Conservation (phyloP, 2,888 invertebrate genomes). For the Acleris sparsana region DNA sequence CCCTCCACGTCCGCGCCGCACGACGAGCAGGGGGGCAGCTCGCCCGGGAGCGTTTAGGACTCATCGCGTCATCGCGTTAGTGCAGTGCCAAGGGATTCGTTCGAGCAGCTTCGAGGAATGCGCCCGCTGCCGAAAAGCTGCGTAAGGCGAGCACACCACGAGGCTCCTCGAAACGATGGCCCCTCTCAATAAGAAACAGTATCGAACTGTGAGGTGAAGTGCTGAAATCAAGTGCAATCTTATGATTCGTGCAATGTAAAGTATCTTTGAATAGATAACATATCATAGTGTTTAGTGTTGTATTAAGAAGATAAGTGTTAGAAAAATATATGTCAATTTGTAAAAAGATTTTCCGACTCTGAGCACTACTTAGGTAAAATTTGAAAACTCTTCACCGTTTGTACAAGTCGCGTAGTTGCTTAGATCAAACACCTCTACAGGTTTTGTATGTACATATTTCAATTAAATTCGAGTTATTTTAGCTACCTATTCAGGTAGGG, state of each 20-base stretch:
- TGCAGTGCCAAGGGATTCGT: background rate
- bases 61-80: constrained; percentile 27
- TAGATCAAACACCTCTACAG: background rate
- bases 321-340: constrained; percentile 46
- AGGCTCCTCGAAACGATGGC: too few relatives aligned
- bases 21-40: constrained; percentile 63
- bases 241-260: constrained; percentile 44
- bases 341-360: constrained; percentile 37
- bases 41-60: constrained; percentile 75
- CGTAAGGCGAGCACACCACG: too few relatives aligned
- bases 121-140: too few relatives aligned
- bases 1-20: constrained; percentile 69
- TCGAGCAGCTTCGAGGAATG: too few relatives aligned
- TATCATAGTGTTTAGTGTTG: constrained; percentile 59
- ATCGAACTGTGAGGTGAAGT: constrained; percentile 3
- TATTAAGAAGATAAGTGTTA: constrained; percentile 41
- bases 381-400: constrained; percentile 2
- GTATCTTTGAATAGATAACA: constrained; percentile 66
- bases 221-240: constrained; percentile 35
- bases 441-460: too few relatives aligned
- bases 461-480: too few relatives aligned
- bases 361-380: constrained; percentile 23
- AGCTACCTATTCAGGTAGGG: too few relatives aligned
- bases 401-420: background rate
- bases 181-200: too few relatives aligned